Evolutionary conservation across 2,888 invertebrate species (phyloP), one percentile per base, ranked within the genome.

Genomic region (Morinoia aosen): DNA sequence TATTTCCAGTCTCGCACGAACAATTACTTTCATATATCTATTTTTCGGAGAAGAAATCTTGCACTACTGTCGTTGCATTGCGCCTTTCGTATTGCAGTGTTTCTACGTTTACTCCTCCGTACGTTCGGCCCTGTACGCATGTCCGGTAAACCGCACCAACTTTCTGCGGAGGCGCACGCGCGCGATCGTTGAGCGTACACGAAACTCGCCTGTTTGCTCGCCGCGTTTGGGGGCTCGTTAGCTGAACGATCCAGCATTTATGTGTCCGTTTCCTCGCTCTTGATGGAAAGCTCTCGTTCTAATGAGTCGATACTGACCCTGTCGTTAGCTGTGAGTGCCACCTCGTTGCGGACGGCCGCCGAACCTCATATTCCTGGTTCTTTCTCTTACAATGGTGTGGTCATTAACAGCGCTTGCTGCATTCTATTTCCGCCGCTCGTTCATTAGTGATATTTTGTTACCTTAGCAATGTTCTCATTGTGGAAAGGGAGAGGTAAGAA

Each of bases 221-320:
- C 76, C 76, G 76, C 76, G 25, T 76, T 76, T 76, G 76, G 33
- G 76, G 76, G 76, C 76, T 76, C 76, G 76, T 76, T 76, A 76
- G 76, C 76, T 76, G 25, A 76, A 33, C 76, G 33, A 76, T 76
- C 76, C 76, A 76, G 76, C 76, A 76, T 76, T 76, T 76, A 76
- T 76, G 76, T 76, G 76, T 76, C 76, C 76, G 76, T 76, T 76
- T 76, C 76, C 76, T 76, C 76, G 76, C 33, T 76, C 76, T 76
- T 76, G 76, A 76, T 76, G 76, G 76, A 76, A 76, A 76, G 76
- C 76, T 76, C 76, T 76, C 76, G 76, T 33, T 76, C 76, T 76
- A 76, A 76, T 76, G 76, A 76, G 76, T 76, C 76, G 76, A 76
- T 76, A 76, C 76, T 76, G 76, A 76, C 76, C 76, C 76, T 76